phyloP scores from a whole-genome alignment of 2,797 vertebrate genomes.

The Schizopygopsis pylzovi region DNA sequence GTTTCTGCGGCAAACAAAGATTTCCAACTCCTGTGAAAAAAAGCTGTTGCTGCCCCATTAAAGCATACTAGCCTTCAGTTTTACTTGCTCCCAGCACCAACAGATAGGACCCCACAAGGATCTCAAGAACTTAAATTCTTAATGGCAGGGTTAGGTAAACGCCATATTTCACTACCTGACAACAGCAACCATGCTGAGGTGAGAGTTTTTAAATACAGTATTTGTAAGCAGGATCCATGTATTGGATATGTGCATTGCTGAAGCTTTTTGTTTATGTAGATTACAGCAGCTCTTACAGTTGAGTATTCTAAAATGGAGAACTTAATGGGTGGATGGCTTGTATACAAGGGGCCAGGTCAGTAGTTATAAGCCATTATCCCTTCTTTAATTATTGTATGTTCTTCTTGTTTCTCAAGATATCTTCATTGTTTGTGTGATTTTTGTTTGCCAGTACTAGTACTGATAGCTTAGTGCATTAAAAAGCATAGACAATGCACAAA shows the following conservation, averaged over 20 bases:
- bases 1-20: not conserved
- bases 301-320: conserved; percentile 22
- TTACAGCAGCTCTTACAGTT: conserved; percentile 4
- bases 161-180: not conserved
- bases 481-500: not conserved
- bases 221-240: conserved; percentile 6
- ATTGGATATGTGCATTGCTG: too few relatives aligned
- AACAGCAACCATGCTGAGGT: conserved; percentile 19
- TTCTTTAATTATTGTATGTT: not conserved
- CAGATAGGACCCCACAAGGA: conserved; percentile 14
- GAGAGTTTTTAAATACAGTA: not conserved
- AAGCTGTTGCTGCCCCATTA: conserved; percentile 4
- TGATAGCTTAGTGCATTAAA: not conserved
- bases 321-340: conserved; percentile 21
- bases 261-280: not conserved
- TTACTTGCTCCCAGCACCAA: conserved; percentile 9
- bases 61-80: conserved; percentile 13
- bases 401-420: not conserved
- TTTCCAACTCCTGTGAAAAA: conserved; percentile 12
- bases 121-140: conserved; percentile 15
- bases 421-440: not conserved
- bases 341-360: conserved; percentile 25
- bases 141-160: conserved; percentile 29
- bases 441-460: not conserved
- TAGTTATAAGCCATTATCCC: not conserved